Conservation (phyloP, 2,113 vertebrate species). For the Chelonoidis abingdonii region DNA sequence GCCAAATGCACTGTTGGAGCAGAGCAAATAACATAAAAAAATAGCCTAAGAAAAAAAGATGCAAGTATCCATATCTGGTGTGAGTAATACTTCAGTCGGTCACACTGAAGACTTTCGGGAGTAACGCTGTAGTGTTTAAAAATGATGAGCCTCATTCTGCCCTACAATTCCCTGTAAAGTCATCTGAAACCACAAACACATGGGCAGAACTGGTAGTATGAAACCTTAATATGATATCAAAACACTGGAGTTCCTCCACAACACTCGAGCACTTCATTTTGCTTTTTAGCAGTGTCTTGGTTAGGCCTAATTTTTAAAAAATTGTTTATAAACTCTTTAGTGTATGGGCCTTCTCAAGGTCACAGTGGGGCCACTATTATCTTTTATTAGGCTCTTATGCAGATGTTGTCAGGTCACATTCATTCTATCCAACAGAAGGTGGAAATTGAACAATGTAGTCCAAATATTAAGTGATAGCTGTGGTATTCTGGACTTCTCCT, state of each 20-base stretch:
- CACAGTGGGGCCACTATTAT: background rate
- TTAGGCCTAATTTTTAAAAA: background rate
- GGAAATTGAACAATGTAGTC: background rate
- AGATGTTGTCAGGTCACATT: background rate
- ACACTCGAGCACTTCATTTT: background rate
- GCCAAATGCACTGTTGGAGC: background rate
- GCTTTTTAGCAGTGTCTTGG: background rate
- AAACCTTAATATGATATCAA: background rate
- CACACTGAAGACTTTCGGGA: background rate
- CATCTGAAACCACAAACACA: fast-evolving
- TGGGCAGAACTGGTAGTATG: background rate
- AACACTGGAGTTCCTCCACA: background rate
- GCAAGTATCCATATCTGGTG: background rate
- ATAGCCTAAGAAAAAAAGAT: background rate
- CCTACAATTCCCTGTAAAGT: background rate
- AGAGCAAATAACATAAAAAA: background rate
- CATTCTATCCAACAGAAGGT: background rate
- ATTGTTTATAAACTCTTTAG: background rate
- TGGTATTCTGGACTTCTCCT: background rate
- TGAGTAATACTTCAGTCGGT: background rate
- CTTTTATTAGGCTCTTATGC: background rate
- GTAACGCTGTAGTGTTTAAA: background rate
- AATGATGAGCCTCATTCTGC: background rate
- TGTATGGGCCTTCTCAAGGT: background rate
- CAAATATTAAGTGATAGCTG: background rate